phyloP scores from a whole-genome alignment of 2,113 vertebrate genomes.

The Tachysurus vachellii region DNA sequence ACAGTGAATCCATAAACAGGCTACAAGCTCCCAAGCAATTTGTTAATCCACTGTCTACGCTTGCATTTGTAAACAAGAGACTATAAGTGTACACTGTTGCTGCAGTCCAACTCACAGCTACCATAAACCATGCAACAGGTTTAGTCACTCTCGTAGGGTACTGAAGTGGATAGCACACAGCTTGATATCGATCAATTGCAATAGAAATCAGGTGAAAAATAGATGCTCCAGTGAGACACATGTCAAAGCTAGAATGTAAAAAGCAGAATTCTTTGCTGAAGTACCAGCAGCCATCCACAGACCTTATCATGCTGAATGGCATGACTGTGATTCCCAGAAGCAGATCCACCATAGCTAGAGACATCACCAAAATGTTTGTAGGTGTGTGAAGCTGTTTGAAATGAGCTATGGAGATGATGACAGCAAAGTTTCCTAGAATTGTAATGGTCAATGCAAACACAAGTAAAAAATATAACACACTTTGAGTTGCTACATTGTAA shows the following conservation, averaged over 20 bases:
- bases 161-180: constrained; percentile 57
- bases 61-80: constrained; percentile 52
- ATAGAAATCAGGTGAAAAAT: constrained; percentile 60
- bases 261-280: constrained; percentile 54
- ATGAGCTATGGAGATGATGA: constrained; percentile 57
- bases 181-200: constrained; percentile 55
- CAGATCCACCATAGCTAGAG: constrained; percentile 58
- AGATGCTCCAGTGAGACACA: constrained; percentile 56
- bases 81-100: constrained; percentile 51
- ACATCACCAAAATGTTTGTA: constrained; percentile 60
- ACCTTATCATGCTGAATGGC: constrained; percentile 57
- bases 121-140: constrained; percentile 54
- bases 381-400: constrained; percentile 62
- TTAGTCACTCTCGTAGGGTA: constrained; percentile 53
- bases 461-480: constrained; percentile 55
- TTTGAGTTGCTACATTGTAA: constrained; percentile 47
- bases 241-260: constrained; percentile 55
- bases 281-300: constrained; percentile 59
- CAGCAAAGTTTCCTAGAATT: constrained; percentile 58
- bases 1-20: constrained; percentile 51
- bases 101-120: constrained; percentile 52
- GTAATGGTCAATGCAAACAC: constrained; percentile 46
- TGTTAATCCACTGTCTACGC: constrained; percentile 33
- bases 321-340: constrained; percentile 57
- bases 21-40: constrained; percentile 55